Percentiles rank a stretch among this genome's conserved stretches.
These are phyloP conservation scores for Acanthisitta chloris DNA, from an alignment of 2,113 vertebrate species.

Conservation along the genomic window DNA sequence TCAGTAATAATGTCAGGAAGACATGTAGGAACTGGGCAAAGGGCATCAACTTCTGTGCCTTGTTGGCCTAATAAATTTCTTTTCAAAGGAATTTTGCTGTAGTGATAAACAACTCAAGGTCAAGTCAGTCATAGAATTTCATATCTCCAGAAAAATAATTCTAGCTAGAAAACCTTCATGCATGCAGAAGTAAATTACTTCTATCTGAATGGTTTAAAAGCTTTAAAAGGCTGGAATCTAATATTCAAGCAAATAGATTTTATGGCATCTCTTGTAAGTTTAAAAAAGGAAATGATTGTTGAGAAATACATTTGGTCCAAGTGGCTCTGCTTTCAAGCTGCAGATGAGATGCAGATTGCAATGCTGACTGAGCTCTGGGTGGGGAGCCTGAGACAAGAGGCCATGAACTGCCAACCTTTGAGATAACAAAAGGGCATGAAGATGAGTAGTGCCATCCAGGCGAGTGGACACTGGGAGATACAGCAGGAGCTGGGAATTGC, in stretches of 20 bases:
- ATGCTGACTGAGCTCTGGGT: no score
- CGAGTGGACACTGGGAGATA: no score
- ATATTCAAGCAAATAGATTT: constrained; percentile 23
- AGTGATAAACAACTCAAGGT: background rate
- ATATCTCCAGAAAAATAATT: background rate
- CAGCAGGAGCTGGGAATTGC: no score
- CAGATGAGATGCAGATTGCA: no score
- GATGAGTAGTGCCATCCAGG: no score
- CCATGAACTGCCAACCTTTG: no score
- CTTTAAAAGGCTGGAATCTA: constrained; percentile 2
- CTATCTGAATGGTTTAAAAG: constrained; percentile 19
- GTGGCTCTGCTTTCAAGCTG: no score
- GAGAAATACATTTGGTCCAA: no score
- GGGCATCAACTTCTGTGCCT: background rate
- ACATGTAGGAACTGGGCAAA: background rate
- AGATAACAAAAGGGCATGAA: no score
- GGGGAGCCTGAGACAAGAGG: no score
- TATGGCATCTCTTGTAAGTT: background rate
- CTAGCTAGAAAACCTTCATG: background rate
- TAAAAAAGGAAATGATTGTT: background rate
- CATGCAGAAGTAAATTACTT: background rate
- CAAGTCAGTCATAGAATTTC: background rate
- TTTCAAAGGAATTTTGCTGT: background rate
- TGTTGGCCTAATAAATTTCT: background rate
- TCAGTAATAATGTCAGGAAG: background rate